Percentiles rank a stretch among this genome's conserved stretches.
phyloP scores from a whole-genome alignment of 2,888 invertebrate genomes.

The Sericinus montela region DNA sequence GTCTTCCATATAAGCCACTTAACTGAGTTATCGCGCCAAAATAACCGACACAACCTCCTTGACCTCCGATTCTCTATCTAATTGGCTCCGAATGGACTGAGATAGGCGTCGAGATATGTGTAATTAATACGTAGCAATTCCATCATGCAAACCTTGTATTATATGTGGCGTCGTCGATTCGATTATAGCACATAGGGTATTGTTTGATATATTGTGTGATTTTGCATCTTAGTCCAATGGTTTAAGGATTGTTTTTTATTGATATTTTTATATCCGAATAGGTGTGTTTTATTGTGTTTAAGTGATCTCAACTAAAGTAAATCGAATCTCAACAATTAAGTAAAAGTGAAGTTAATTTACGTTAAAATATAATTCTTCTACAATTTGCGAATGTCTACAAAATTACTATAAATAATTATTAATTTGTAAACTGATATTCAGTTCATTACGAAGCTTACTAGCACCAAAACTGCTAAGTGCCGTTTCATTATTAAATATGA shows the following conservation, averaged over 20 bases:
- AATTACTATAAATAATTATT: too few species aligned
- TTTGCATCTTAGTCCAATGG: not conserved
- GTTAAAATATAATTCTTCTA: not conserved
- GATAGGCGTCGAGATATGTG: slow-evolving; percentile 42
- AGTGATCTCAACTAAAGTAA: not conserved
- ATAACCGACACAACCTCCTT: slow-evolving; percentile 7
- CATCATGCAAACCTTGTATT: slow-evolving; percentile 18
- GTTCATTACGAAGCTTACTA: too few species aligned
- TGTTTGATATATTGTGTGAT: not conserved
- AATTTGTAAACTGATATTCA: too few species aligned
- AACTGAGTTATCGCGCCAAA: slow-evolving; percentile 18
- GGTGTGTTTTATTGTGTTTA: not conserved
- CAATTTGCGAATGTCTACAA: too few species aligned
- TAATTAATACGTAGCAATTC: slow-evolving; percentile 27
- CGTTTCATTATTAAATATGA: too few species aligned
- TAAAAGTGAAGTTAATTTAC: slow-evolving; percentile 1
- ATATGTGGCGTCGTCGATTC: slow-evolving; percentile 1
- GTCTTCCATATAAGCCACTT: not conserved
- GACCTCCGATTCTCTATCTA: slow-evolving; percentile 37
- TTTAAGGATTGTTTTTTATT: not conserved
- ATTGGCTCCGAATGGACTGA: slow-evolving; percentile 51
- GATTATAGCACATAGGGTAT: slow-evolving; percentile 8
- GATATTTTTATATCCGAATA: not conserved
- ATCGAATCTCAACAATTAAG: too few species aligned
- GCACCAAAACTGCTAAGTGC: not conserved